These are phyloP conservation scores for Coendou prehensilis DNA, from an alignment of 2,797 vertebrate species.

Conservation along the genomic window DNA sequence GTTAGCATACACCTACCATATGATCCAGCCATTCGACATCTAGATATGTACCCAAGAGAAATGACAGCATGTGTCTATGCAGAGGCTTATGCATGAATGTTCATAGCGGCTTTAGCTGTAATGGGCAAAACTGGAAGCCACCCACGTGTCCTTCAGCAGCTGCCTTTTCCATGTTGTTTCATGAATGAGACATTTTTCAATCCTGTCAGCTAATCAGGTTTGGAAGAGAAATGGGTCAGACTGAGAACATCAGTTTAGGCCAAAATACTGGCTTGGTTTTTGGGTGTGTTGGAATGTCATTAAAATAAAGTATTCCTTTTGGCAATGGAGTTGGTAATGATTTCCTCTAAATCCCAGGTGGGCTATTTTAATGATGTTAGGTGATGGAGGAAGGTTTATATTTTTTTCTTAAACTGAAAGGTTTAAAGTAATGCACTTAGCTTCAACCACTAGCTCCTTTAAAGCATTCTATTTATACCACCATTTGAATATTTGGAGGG, in stretches of 20 bases:
- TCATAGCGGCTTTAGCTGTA: neutral
- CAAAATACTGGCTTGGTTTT: neutral
- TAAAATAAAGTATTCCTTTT: constrained; percentile 45
- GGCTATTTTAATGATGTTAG: neutral
- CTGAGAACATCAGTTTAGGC: neutral
- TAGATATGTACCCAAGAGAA: neutral
- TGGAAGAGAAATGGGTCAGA: neutral
- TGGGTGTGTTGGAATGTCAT: neutral
- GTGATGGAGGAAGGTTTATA: neutral
- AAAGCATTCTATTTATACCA: neutral
- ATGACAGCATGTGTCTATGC: neutral
- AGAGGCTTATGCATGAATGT: neutral
- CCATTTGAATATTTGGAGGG: neutral
- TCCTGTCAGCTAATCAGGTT: neutral
- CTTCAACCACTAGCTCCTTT: neutral
- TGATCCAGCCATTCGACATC: neutral
- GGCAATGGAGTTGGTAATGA: neutral
- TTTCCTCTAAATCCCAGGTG: neutral
- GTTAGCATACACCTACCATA: neutral
- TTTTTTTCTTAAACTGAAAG: constrained; percentile 11
- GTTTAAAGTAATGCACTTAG: neutral
- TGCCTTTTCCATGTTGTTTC: neutral
- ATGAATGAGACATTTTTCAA: neutral
- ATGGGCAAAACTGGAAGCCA: neutral
- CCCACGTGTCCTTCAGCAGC: neutral